Percentiles rank a stretch among this genome's conserved stretches.
Conservation (phyloP, 2,113 vertebrate genomes). For the Corythaeola cristata region DNA sequence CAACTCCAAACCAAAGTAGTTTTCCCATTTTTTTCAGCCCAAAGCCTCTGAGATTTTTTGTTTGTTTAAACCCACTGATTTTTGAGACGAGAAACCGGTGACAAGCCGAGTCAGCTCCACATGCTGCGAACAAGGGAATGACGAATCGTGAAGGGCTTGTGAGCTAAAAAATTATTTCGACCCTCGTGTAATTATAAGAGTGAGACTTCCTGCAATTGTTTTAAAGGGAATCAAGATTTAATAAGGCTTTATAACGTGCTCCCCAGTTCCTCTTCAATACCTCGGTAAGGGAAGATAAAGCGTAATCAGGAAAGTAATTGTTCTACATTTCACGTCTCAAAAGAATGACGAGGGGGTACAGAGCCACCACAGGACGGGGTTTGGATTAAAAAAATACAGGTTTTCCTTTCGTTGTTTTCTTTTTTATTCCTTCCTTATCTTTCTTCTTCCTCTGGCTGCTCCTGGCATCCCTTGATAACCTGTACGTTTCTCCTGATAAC, state of each 20-base stretch:
- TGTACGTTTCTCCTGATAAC: neutral
- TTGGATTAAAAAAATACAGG: slow-evolving; percentile 39
- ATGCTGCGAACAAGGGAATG: neutral
- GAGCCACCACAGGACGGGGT: slow-evolving; percentile 12
- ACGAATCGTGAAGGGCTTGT: neutral
- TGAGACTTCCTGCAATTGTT: slow-evolving; percentile 33
- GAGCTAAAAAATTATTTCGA: neutral
- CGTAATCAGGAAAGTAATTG: slow-evolving; percentile 28
- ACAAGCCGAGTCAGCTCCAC: fast-evolving
- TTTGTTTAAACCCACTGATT: neutral
- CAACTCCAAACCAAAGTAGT: neutral
- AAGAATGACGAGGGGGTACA: slow-evolving; percentile 39
- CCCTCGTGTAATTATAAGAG: neutral
- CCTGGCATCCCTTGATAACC: slow-evolving; percentile 40
- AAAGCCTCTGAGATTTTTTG: neutral
- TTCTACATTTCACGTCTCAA: slow-evolving; percentile 28
- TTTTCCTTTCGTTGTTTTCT: slow-evolving; percentile 45
- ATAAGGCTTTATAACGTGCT: slow-evolving; percentile 48
- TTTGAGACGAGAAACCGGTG: neutral
- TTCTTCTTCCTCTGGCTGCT: slow-evolving; percentile 8
- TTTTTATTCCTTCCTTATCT: slow-evolving; percentile 46
- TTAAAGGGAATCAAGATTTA: slow-evolving; percentile 57
- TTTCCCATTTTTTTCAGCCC: neutral
- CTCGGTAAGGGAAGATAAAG: slow-evolving; percentile 59
- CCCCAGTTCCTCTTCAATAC: slow-evolving; percentile 56